These are phyloP conservation scores for Phrynocephalus forsythii DNA, from an alignment of 2,797 vertebrate genomes.

Conservation along the genomic window DNA sequence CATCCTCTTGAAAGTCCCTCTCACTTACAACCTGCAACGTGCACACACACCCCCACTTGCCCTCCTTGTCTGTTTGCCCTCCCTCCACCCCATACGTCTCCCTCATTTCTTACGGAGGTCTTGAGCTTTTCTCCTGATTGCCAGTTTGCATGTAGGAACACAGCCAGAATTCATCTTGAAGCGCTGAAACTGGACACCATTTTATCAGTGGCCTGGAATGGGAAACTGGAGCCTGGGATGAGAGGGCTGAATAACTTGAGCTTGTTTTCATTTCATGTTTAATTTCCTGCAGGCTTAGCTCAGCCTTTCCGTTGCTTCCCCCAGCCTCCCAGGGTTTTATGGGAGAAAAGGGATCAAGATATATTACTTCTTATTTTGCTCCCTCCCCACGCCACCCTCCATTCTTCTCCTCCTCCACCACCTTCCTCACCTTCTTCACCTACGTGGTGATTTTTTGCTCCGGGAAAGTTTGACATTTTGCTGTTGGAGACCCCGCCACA, in stretches of 20 bases:
- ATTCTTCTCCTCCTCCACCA: not conserved
- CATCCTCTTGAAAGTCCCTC: not conserved
- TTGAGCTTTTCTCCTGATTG: slow-evolving; percentile 53
- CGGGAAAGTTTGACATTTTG: slow-evolving; percentile 50
- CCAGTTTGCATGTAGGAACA: slow-evolving; percentile 64
- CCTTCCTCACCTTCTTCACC: slow-evolving; percentile 17
- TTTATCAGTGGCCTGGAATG: slow-evolving; percentile 82
- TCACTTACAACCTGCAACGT: not conserved
- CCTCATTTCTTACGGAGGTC: slow-evolving; percentile 33
- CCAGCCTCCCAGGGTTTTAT: slow-evolving; percentile 80
- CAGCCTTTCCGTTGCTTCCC: slow-evolving; percentile 84
- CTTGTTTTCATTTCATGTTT: slow-evolving; percentile 98
- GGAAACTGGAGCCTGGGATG: slow-evolving; percentile 85
- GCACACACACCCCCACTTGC: not conserved
- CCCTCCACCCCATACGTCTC: not conserved
- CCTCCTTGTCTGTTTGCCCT: slow-evolving; percentile 19
- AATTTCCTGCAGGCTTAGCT: slow-evolving; percentile 96
- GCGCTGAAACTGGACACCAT: slow-evolving; percentile 79
- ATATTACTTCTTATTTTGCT: slow-evolving; percentile 66
- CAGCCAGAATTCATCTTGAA: slow-evolving; percentile 70
- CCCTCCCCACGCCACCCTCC: slow-evolving; percentile 24
- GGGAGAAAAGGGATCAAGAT: slow-evolving; percentile 74
- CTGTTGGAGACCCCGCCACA: slow-evolving; percentile 42
- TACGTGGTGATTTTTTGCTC: slow-evolving; percentile 43
- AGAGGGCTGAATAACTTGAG: slow-evolving; percentile 84